Conservation (phyloP, 1,140 invertebrate species). For the Anthonomus grandis region DNA sequence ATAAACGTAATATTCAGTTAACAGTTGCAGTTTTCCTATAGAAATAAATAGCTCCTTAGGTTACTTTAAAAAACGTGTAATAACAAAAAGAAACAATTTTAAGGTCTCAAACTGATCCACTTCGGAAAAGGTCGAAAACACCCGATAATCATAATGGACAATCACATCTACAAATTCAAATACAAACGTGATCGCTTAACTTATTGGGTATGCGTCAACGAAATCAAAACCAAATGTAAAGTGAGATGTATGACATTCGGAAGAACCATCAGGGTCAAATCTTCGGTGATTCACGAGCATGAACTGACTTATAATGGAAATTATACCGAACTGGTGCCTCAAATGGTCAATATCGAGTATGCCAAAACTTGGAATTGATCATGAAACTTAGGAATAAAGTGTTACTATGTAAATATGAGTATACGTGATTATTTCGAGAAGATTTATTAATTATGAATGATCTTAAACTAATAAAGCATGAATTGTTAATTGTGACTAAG, state of each 20-base stretch:
- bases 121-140: slow-evolving; percentile 29
- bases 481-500: too few relatives aligned
- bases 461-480: too few relatives aligned
- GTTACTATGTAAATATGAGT: too few relatives aligned
- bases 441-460: too few relatives aligned
- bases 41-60: too few relatives aligned
- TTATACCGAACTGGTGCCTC: neutral
- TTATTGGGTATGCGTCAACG: slow-evolving; percentile 25
- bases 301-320: slow-evolving; percentile 6
- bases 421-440: too few relatives aligned
- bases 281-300: slow-evolving; percentile 19
- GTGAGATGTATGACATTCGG: slow-evolving; percentile 20
- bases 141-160: slow-evolving; percentile 30
- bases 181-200: slow-evolving; percentile 5
- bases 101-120: too few relatives aligned
- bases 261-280: slow-evolving; percentile 18
- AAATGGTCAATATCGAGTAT: slow-evolving; percentile 12
- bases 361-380: too few relatives aligned
- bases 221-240: slow-evolving; percentile 20
- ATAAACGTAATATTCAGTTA: too few relatives aligned
- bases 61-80: too few relatives aligned
- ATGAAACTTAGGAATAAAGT: neutral
- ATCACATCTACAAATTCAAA: slow-evolving; percentile 29
- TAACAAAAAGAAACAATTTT: too few relatives aligned
- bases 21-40: too few relatives aligned